Evolutionary conservation across 2,888 invertebrate species (phyloP), one percentile per base, ranked within the genome.

Genomic region (Sipha maydis): DNA sequence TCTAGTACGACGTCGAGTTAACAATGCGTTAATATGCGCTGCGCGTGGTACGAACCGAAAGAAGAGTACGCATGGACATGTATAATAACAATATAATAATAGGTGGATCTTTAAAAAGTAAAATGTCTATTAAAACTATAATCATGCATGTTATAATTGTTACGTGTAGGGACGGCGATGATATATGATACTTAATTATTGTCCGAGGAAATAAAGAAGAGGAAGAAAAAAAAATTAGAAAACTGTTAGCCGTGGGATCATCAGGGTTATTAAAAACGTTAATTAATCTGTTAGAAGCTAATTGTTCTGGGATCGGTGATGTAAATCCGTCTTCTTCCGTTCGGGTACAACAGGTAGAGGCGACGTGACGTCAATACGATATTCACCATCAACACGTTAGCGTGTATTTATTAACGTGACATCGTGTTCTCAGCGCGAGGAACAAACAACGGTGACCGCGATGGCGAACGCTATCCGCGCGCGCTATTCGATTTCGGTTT

Each of bases 271-370:
- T 77, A 77, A 85, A n/a, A 85, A 48, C 61, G 77, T 77, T 85
- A 77, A 85, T 84, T 84, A 84, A 75, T 76, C 76, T 41, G 61
- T 77, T 67, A 31, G n/a, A 31, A 61, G 31, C 17, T 67, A 67
- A 84, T 75, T 77, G 61, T 85, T 85, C 56, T 75, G 56, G 75
- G 83, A 83, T 83, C 83, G 83, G 54, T n/a, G 73, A 83, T 75
- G 83, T 83, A 56, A 75, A 83, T 83, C 71, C 41, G 34, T 67
- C 73, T 48, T 54, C 9, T 56, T 31, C 19, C 31, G 25, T 79
- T 61, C 34, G 56, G 48, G 7, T 56, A 48, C 48, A 38, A 83
- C 83, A 34, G 54, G 31, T 83, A 14, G 8, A 61, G 2, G 21
- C 8, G 54, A 56, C 83, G 34, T 73, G 83, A 83, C 73, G 54